Percentiles rank a stretch among this genome's conserved stretches.
Evolutionary conservation across 2,797 vertebrate genomes (phyloP).

Genomic region (Brachyrhaphis roseni): DNA sequence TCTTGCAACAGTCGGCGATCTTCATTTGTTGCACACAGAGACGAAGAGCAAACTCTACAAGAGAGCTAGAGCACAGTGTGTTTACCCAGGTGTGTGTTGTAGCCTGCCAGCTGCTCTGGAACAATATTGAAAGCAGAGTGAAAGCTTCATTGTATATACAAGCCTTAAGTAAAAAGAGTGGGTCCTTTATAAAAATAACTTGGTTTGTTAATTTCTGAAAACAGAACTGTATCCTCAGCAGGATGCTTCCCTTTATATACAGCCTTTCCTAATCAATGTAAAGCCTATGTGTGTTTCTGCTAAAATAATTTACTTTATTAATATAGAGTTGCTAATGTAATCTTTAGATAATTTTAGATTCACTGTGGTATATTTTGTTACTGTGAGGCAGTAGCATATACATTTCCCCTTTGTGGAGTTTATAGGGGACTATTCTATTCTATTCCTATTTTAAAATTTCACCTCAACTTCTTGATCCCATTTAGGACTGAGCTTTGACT

Average conservation of each 20-base stretch:
- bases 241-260: conserved; percentile 28
- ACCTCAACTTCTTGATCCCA: not conserved
- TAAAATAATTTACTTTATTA: not conserved
- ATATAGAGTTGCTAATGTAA: too few species aligned
- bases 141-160: conserved; percentile 70
- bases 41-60: conserved; percentile 53
- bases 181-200: conserved; percentile 58
- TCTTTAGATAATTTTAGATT: too few species aligned
- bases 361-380: too few species aligned
- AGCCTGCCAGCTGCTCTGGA: conserved; percentile 76
- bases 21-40: conserved; percentile 46
- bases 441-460: not conserved
- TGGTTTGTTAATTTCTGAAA: conserved; percentile 65
- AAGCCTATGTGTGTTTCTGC: conserved; percentile 1
- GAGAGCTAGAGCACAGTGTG: conserved; percentile 62
- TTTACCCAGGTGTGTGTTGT: conserved; percentile 83
- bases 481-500: not conserved
- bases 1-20: conserved; percentile 42
- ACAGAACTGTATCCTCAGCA: conserved; percentile 47
- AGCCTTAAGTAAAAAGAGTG: conserved; percentile 57
- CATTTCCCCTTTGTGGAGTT: too few species aligned
- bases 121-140: conserved; percentile 74
- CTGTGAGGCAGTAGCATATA: too few species aligned
- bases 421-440: too few species aligned
- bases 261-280: conserved; percentile 32